These are phyloP conservation scores for Corythaixoides concolor DNA, from an alignment of 2,113 vertebrate genomes.

Conservation along the genomic window DNA sequence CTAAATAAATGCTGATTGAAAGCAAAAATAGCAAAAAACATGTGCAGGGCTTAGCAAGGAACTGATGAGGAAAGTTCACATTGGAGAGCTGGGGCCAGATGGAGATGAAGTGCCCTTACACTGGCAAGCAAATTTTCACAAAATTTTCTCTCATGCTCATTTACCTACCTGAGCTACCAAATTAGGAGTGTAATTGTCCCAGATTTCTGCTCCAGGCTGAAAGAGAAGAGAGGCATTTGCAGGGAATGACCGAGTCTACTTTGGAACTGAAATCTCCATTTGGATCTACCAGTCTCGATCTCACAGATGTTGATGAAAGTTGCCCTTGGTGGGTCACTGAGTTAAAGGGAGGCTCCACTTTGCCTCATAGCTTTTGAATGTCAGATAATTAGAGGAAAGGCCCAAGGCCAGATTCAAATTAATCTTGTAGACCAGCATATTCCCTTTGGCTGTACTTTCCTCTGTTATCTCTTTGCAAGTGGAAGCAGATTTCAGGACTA, in stretches of 20 bases:
- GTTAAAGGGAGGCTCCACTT: constrained; percentile 4
- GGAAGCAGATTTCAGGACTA: constrained; percentile 36
- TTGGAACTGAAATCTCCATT: background rate
- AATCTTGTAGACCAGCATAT: background rate
- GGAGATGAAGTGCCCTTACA: background rate
- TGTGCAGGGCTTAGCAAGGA: background rate
- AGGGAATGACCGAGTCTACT: background rate
- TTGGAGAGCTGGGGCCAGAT: background rate
- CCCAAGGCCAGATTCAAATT: constrained; percentile 12
- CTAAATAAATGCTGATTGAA: background rate
- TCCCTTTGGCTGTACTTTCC: constrained; percentile 48
- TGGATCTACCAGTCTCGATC: background rate
- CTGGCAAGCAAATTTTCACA: background rate
- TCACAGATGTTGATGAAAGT: background rate
- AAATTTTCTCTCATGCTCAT: background rate
- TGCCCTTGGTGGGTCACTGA: background rate
- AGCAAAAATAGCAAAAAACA: background rate
- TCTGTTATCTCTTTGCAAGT: constrained; percentile 46
- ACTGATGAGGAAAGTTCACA: background rate
- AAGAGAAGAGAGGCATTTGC: background rate
- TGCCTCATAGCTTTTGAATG: constrained; percentile 6
- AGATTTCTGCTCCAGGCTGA: background rate
- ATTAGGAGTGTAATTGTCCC: background rate
- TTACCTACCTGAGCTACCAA: background rate
- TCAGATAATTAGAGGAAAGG: background rate